Conservation (phyloP, 2,888 invertebrate species). For the Drosophila picticornis region DNA sequence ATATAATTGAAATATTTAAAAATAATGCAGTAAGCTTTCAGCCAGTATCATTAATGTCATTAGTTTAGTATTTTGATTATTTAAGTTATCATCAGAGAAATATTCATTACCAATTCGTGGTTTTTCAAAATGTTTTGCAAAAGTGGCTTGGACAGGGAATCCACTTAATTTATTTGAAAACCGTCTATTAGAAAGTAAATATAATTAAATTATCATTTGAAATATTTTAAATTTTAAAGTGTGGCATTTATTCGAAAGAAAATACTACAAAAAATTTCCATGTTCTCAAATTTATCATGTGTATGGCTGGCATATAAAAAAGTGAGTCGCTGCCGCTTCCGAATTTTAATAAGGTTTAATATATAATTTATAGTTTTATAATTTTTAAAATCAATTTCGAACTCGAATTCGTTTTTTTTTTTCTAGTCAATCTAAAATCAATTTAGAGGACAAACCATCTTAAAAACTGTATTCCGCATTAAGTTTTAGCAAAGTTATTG, state of each 20-base stretch:
- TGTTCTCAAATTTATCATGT: not conserved
- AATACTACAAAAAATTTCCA: not conserved
- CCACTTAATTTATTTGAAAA: not conserved
- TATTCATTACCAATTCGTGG: not conserved
- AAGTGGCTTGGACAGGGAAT: not conserved
- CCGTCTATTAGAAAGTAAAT: not conserved
- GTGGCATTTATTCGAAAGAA: not conserved
- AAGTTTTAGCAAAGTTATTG: not conserved
- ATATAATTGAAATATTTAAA: not conserved
- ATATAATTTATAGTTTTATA: no score
- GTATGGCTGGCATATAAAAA: no score
- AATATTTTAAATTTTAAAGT: not conserved
- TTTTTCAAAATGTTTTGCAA: not conserved
- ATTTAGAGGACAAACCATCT: not conserved
- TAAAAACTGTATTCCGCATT: not conserved
- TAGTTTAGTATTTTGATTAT: conserved; percentile 5
- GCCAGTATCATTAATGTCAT: not conserved
- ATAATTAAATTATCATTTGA: not conserved
- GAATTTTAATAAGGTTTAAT: no score
- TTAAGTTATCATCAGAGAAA: conserved; percentile 17
- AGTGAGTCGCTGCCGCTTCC: no score
- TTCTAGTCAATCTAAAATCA: not conserved
- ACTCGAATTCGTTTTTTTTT: not conserved
- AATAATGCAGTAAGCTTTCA: not conserved
- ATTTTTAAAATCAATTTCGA: not conserved